These are phyloP conservation scores for Gouania willdenowi DNA, from an alignment of 2,797 vertebrate genomes.

Conservation along the genomic window DNA sequence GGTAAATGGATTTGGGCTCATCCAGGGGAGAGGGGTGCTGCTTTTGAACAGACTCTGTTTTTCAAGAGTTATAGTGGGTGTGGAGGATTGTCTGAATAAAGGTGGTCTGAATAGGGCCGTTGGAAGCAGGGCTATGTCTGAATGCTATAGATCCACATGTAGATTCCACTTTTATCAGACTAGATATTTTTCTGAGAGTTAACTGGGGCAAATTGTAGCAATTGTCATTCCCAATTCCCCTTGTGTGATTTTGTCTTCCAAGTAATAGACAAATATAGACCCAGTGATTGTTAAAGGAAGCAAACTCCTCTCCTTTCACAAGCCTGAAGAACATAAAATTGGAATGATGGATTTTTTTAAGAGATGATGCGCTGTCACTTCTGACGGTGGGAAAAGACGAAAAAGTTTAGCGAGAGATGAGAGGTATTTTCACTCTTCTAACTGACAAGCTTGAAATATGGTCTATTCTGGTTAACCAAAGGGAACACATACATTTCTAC, in stretches of 20 bases:
- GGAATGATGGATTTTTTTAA: slow-evolving; percentile 75
- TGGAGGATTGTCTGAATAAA: slow-evolving; percentile 16
- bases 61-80: slow-evolving; percentile 27
- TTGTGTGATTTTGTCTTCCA: slow-evolving; percentile 51
- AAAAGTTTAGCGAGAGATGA: slow-evolving; percentile 70
- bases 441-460: slow-evolving; percentile 94
- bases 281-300: slow-evolving; percentile 33
- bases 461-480: slow-evolving; percentile 99
- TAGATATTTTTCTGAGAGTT: slow-evolving; percentile 41
- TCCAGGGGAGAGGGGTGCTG: slow-evolving; percentile 49
- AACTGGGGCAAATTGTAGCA: slow-evolving; percentile 69
- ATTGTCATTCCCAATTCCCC: slow-evolving; percentile 40
- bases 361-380: slow-evolving; percentile 76
- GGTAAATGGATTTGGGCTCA: slow-evolving; percentile 74
- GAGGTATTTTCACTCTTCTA: slow-evolving; percentile 84
- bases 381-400: slow-evolving; percentile 60
- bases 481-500: slow-evolving; percentile 98
- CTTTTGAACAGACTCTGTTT: slow-evolving; percentile 50
- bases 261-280: slow-evolving; percentile 56
- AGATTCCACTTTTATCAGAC: slow-evolving; percentile 49
- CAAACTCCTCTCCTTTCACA: slow-evolving; percentile 55
- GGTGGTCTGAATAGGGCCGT: slow-evolving; percentile 15
- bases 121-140: slow-evolving; percentile 10
- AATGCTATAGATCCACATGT: slow-evolving; percentile 24
- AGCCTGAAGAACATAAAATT: slow-evolving; percentile 58